A percentile compares a stretch with the other conserved stretches of the same genome.
phyloP scores from a whole-genome alignment of 2,797 vertebrate genomes.

The Poecilia gillii region DNA sequence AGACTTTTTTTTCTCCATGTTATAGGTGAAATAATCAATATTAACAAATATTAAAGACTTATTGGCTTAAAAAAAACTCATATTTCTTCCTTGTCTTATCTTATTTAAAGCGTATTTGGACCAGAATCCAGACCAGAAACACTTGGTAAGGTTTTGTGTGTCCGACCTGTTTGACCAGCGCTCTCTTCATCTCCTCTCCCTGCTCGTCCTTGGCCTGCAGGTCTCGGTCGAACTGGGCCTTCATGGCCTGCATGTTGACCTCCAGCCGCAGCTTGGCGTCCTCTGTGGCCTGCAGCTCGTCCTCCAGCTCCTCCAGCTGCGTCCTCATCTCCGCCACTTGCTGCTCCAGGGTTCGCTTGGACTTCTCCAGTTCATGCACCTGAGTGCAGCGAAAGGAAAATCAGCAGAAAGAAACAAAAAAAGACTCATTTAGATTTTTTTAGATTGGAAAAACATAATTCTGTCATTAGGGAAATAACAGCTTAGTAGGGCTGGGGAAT shows the following conservation, averaged over 20 bases:
- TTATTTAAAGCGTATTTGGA: too few species aligned
- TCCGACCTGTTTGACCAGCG: slow-evolving; percentile 91
- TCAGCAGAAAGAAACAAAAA: not conserved
- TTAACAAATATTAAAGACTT: too few species aligned
- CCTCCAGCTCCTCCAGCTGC: slow-evolving; percentile 96
- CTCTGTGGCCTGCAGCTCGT: slow-evolving; percentile 96
- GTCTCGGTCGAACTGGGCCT: slow-evolving; percentile 95
- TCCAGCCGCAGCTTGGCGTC: slow-evolving; percentile 96
- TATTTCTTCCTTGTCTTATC: too few species aligned
- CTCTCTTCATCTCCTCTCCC: slow-evolving; percentile 94
- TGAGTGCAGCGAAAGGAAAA: slow-evolving; percentile 47
- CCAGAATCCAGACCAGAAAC: too few species aligned
- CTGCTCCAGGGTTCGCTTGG: slow-evolving; percentile 94
- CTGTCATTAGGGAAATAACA: too few species aligned
- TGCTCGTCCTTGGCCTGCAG: slow-evolving; percentile 93
- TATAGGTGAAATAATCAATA: too few species aligned
- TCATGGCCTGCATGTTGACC: slow-evolving; percentile 99
- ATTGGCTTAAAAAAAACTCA: too few species aligned
- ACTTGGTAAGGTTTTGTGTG: too few species aligned
- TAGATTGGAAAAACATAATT: too few species aligned
- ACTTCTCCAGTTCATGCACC: slow-evolving; percentile 99
- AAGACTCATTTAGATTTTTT: not conserved
- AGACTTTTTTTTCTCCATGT: too few species aligned
- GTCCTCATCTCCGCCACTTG: slow-evolving; percentile 98
- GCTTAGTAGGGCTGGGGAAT: too few species aligned